A percentile compares a stretch with the other conserved stretches of the same genome.
phyloP scores from a whole-genome alignment of 2,888 invertebrate genomes.

The Noctua janthina region DNA sequence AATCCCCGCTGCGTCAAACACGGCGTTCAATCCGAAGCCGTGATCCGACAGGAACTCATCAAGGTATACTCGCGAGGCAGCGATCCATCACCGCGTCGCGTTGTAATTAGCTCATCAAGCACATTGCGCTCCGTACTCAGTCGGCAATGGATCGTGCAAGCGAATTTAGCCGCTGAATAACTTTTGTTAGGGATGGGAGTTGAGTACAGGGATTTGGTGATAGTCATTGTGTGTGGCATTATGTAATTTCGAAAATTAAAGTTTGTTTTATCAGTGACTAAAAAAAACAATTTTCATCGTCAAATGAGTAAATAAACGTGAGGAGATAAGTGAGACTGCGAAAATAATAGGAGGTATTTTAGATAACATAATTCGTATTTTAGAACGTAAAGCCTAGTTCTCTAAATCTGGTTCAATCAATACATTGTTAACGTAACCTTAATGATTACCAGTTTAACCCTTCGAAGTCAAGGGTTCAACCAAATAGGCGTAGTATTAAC shows the following conservation, averaged over 20 bases:
- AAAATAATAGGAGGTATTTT: neutral
- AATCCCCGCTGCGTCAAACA: slow-evolving; percentile 38
- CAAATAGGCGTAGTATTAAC: slow-evolving; percentile 44
- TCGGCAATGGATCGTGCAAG: slow-evolving; percentile 41
- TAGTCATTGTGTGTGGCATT: slow-evolving; percentile 5
- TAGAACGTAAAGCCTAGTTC: neutral
- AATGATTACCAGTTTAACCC: slow-evolving; percentile 24
- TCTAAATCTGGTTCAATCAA: slow-evolving; percentile 35
- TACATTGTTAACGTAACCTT: slow-evolving; percentile 34
- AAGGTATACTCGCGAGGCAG: slow-evolving; percentile 54
- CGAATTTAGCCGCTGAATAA: slow-evolving; percentile 32
- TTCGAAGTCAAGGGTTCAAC: slow-evolving; percentile 31
- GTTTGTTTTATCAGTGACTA: neutral
- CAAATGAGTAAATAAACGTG: neutral
- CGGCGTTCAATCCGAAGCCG: slow-evolving; percentile 26
- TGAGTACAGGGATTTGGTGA: neutral
- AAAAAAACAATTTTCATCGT: too few relatives aligned
- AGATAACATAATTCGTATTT: neutral
- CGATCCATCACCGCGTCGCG: slow-evolving; percentile 57
- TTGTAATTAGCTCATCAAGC: slow-evolving; percentile 62
- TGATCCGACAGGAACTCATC: slow-evolving; percentile 50
- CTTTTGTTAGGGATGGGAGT: slow-evolving; percentile 7
- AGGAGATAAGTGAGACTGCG: too few relatives aligned
- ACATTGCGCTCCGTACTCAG: slow-evolving; percentile 49
- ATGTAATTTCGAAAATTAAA: slow-evolving; percentile 10